Evolutionary conservation across 1,140 invertebrate genomes (phyloP).

Genomic region (Achatina immaculata): DNA sequence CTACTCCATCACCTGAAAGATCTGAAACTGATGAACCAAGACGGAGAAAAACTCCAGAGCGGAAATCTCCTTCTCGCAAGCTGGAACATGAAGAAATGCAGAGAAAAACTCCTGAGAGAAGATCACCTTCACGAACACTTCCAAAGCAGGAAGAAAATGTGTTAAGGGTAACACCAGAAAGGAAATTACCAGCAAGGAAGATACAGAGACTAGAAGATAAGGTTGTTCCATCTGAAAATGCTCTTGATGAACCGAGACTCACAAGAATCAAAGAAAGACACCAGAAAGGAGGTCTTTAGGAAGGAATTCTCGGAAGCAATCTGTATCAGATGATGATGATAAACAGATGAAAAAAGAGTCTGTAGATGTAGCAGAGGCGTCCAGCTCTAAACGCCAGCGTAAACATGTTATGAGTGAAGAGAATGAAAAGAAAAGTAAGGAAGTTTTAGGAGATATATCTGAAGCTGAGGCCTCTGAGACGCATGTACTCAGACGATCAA

Average conservation of each 20-base stretch:
- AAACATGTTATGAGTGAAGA: background rate
- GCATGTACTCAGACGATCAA: background rate
- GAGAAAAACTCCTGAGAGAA: slow-evolving; percentile 16
- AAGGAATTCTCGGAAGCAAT: background rate
- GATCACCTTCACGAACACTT: background rate
- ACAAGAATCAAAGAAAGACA: background rate
- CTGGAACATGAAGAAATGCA: background rate
- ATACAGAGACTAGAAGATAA: background rate
- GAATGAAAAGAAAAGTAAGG: background rate
- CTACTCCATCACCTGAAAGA: background rate
- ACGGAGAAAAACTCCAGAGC: slow-evolving; percentile 9
- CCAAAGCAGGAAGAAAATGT: background rate
- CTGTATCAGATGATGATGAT: background rate
- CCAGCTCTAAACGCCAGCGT: background rate
- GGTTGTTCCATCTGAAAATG: background rate
- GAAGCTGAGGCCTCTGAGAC: slow-evolving; percentile 1
- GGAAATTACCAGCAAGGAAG: slow-evolving; percentile 19
- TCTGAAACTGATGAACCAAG: background rate
- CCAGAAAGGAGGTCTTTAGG: background rate
- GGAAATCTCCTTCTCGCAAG: slow-evolving; percentile 15
- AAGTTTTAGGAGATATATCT: background rate
- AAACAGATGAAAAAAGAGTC: background rate
- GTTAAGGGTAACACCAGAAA: background rate
- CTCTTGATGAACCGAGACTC: background rate
- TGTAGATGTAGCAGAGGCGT: background rate